A percentile compares a stretch with the other conserved stretches of the same genome.
These are phyloP conservation scores for Streptopelia turtur DNA, from an alignment of 2,797 vertebrate genomes.

Conservation along the genomic window DNA sequence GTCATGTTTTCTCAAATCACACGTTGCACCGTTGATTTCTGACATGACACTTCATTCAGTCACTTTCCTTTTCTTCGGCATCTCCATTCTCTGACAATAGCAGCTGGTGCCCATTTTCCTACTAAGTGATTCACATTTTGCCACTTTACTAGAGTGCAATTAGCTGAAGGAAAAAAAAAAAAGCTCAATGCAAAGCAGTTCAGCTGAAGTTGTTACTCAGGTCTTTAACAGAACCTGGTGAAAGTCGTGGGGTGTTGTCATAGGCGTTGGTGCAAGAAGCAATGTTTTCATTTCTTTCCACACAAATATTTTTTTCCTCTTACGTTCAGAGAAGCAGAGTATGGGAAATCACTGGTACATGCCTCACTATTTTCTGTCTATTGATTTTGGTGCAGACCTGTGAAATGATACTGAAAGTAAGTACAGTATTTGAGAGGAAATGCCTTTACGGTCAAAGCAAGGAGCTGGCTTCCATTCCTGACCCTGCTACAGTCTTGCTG, in stretches of 20 bases:
- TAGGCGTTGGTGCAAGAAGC: not conserved
- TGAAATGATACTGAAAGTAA: not conserved
- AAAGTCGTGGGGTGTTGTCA: slow-evolving; percentile 11
- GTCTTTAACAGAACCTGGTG: slow-evolving; percentile 1
- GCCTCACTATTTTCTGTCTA: not conserved
- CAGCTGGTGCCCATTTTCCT: slow-evolving; percentile 83
- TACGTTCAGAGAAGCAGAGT: not conserved
- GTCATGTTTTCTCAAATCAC: slow-evolving; percentile 90
- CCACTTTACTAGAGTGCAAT: slow-evolving; percentile 81
- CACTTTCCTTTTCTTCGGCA: slow-evolving; percentile 73
- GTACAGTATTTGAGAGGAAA: not conserved
- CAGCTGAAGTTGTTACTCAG: slow-evolving; percentile 66
- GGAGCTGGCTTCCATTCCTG: not conserved
- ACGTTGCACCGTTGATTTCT: slow-evolving; percentile 88
- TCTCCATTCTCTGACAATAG: slow-evolving; percentile 79
- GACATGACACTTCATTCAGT: slow-evolving; percentile 83
- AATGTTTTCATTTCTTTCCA: not conserved
- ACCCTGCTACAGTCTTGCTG: not conserved
- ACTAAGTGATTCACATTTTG: slow-evolving; percentile 82
- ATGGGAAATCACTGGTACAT: not conserved
- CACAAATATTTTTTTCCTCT: not conserved
- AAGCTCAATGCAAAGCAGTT: slow-evolving; percentile 54
- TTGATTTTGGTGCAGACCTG: not conserved
- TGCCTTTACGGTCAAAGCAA: not conserved
- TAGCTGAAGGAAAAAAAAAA: slow-evolving; percentile 76